Evolutionary conservation across 2,888 invertebrate genomes (phyloP).

Genomic region (Erebia ligea): DNA sequence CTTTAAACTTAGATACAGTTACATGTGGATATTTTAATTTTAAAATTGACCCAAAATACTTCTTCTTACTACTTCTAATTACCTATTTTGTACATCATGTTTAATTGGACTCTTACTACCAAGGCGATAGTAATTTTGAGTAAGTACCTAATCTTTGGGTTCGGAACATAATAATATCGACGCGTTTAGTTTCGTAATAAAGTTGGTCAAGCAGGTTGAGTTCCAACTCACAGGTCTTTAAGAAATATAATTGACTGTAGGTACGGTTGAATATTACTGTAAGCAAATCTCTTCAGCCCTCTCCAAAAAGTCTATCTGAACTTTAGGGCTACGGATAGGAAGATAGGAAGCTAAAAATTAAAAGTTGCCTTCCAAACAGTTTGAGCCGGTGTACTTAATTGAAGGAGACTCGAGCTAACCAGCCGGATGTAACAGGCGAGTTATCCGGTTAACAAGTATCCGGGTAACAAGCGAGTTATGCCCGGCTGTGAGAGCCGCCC

Average conservation of each 20-base stretch:
- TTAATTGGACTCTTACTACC: too few species aligned
- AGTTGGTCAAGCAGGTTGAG: too few species aligned
- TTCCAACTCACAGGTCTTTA: too few species aligned
- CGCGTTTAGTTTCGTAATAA: too few species aligned
- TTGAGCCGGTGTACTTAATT: conserved; percentile 77
- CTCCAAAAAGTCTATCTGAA: conserved; percentile 9
- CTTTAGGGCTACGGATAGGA: conserved; percentile 23
- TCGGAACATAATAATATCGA: too few species aligned
- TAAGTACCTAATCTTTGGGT: too few species aligned
- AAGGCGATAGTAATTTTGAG: too few species aligned
- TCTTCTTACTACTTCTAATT: too few species aligned
- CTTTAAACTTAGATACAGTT: too few species aligned
- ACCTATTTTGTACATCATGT: too few species aligned
- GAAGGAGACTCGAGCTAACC: conserved; percentile 79
- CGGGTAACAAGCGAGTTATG: conserved; percentile 42
- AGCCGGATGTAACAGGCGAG: conserved; percentile 73
- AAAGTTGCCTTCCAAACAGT: conserved; percentile 67
- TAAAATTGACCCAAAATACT: too few species aligned
- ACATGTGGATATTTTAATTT: too few species aligned
- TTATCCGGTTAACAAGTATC: conserved; percentile 58
- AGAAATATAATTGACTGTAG: background rate
- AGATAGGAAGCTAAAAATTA: conserved; percentile 47
- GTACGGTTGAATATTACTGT: background rate
- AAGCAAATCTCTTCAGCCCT: background rate
- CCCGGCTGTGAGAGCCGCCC: conserved; percentile 41